phyloP scores from a whole-genome alignment of 2,113 vertebrate species.

The Delphinus delphis region DNA sequence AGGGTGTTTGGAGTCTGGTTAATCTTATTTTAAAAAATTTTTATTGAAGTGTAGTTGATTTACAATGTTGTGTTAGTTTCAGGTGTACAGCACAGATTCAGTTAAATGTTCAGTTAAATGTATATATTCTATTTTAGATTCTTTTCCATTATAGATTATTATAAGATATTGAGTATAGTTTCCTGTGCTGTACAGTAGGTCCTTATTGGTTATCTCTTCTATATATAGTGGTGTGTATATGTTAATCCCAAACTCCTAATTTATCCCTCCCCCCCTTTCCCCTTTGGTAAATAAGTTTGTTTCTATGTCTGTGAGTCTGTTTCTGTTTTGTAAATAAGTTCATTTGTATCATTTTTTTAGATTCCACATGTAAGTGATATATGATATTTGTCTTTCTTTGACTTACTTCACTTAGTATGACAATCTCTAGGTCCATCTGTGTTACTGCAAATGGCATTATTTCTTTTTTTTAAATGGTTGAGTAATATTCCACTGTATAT shows the following conservation, averaged over 20 bases:
- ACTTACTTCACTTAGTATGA: neutral
- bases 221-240: neutral
- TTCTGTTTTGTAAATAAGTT: neutral
- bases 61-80: neutral
- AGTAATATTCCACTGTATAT: neutral
- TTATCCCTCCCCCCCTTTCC: neutral
- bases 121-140: neutral
- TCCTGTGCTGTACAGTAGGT: neutral
- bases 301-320: neutral
- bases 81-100: neutral
- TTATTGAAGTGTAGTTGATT: neutral
- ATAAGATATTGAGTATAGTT: neutral
- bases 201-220: neutral
- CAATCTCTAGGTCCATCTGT: neutral
- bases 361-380: neutral
- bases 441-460: neutral
- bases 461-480: neutral
- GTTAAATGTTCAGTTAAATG: neutral
- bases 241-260: neutral
- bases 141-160: neutral
- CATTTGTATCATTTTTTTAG: neutral
- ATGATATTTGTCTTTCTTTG: neutral
- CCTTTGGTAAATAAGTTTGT: too few relatives aligned
- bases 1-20: neutral
- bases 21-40: neutral